phyloP scores from a whole-genome alignment of 2,113 vertebrate species.

The Setophaga coronata region DNA sequence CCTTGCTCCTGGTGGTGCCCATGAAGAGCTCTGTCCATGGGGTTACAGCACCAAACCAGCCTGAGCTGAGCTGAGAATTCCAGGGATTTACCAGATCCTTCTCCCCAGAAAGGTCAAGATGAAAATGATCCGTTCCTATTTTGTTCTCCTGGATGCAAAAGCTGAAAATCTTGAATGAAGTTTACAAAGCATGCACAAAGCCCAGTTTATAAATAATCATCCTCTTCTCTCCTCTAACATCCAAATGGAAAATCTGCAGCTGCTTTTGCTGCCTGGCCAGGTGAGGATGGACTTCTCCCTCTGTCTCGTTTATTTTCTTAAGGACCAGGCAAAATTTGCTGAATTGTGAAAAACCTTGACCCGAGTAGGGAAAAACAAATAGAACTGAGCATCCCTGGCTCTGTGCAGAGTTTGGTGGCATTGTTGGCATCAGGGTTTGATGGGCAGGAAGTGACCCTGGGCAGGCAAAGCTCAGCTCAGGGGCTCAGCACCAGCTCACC shows the following conservation, averaged over 20 bases:
- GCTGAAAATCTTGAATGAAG: neutral
- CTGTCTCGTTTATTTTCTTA: neutral
- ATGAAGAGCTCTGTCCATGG: neutral
- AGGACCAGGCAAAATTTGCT: neutral
- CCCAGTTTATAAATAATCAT: neutral
- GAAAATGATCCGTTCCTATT: neutral
- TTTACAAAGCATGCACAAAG: neutral
- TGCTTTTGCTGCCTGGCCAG: neutral
- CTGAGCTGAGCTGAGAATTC: neutral
- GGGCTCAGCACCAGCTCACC: fast-evolving
- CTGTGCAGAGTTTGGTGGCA: neutral
- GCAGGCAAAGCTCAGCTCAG: neutral
- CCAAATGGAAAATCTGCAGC: neutral
- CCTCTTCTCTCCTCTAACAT: neutral
- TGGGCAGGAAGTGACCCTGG: neutral
- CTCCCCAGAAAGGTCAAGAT: neutral
- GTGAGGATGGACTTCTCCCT: neutral
- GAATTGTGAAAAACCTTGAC: neutral
- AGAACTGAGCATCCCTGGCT: fast-evolving
- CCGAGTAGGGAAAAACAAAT: fast-evolving
- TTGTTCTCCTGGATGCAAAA: neutral
- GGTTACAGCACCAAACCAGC: neutral
- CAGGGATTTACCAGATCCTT: neutral
- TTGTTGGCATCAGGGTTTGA: fast-evolving
- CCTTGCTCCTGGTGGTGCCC: neutral